Evolutionary conservation across 2,113 vertebrate species (phyloP).

Genomic region (Proterorhinus semilunaris): DNA sequence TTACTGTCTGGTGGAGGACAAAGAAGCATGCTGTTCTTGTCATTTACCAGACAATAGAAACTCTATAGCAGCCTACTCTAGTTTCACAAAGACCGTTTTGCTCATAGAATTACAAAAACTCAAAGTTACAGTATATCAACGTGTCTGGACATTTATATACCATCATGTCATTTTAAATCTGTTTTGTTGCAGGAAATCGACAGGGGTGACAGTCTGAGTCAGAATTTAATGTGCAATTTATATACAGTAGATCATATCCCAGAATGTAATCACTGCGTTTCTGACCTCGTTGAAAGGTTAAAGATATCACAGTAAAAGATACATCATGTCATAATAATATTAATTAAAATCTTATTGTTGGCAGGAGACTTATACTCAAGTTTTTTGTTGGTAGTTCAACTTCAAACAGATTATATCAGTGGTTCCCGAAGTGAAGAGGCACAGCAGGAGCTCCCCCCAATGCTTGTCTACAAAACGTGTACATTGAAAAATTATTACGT

Average conservation of each 20-base stretch:
- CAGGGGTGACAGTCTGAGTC: slow-evolving; percentile 16
- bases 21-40: not conserved
- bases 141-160: not conserved
- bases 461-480: too few relatives aligned
- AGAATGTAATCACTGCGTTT: not conserved
- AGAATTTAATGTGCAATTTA: not conserved
- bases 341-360: too few relatives aligned
- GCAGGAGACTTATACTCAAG: too few relatives aligned
- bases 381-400: too few relatives aligned
- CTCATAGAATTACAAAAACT: not conserved
- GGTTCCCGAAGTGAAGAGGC: too few relatives aligned
- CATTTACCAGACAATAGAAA: slow-evolving; percentile 28
- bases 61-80: slow-evolving; percentile 22
- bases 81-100: slow-evolving; percentile 32
- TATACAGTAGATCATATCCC: not conserved
- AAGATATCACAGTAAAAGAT: too few relatives aligned
- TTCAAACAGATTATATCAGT: too few relatives aligned
- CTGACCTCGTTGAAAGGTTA: too few relatives aligned
- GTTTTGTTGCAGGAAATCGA: not conserved
- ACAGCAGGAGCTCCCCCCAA: too few relatives aligned
- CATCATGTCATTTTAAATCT: slow-evolving; percentile 1
- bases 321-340: too few relatives aligned
- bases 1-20: slow-evolving; percentile 9
- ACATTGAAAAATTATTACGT: too few relatives aligned
- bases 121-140: slow-evolving; percentile 31